phyloP scores from a whole-genome alignment of 2,113 vertebrate species.

The Epinephelus moara region DNA sequence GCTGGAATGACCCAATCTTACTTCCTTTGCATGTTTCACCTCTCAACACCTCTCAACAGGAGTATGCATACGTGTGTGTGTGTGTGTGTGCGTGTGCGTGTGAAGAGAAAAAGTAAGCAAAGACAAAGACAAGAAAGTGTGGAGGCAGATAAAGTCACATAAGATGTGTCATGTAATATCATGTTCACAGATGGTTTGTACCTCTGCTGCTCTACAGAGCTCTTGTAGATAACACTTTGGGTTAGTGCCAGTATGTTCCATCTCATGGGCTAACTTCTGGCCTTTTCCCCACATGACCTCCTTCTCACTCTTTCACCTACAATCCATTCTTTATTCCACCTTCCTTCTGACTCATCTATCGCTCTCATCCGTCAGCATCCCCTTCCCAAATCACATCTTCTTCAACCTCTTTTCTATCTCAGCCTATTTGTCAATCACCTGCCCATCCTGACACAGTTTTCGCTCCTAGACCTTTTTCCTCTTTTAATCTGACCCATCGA shows the following conservation, averaged over 20 bases:
- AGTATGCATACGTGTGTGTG: conserved; percentile 11
- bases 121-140: not conserved
- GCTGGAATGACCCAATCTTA: conserved; percentile 24
- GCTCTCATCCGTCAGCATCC: conserved; percentile 41
- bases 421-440: conserved; percentile 43
- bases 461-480: not conserved
- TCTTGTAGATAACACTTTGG: conserved; percentile 9
- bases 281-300: conserved; percentile 37
- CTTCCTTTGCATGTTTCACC: conserved; percentile 38
- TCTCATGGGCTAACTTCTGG: conserved; percentile 56
- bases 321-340: conserved; percentile 12
- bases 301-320: conserved; percentile 25
- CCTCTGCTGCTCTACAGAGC: not conserved
- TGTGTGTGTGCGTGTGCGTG: too few species aligned
- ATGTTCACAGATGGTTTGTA: conserved; percentile 27
- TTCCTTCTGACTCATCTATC: conserved; percentile 34
- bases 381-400: conserved; percentile 18
- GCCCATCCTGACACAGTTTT: conserved; percentile 11
- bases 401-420: conserved; percentile 36
- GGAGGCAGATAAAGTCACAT: conserved; percentile 5
- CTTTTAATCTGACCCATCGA: conserved; percentile 1
- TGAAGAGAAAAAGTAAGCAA: conserved; percentile 16
- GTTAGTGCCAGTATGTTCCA: conserved; percentile 35
- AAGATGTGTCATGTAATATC: conserved; percentile 26
- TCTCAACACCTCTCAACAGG: conserved; percentile 49